phyloP scores from a whole-genome alignment of 1,140 invertebrate species.

The Galendromus occidentalis region DNA sequence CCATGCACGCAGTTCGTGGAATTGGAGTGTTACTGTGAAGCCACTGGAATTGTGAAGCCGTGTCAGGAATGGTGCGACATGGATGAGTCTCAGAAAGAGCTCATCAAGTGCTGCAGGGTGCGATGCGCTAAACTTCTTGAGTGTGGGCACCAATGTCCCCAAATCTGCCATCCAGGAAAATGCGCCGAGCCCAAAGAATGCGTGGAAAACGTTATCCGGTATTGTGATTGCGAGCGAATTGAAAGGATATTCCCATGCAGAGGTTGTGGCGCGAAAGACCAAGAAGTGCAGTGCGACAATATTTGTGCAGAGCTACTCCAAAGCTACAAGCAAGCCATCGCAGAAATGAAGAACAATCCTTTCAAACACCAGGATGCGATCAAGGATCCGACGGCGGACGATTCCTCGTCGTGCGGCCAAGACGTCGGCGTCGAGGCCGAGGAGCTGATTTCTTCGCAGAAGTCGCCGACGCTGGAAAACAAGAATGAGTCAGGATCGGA shows the following conservation, averaged over 20 bases:
- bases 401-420: neutral
- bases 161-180: conserved; percentile 51
- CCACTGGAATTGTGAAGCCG: conserved; percentile 46
- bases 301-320: conserved; percentile 21
- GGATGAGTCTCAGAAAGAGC: conserved; percentile 30
- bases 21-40: conserved; percentile 54
- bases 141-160: conserved; percentile 50
- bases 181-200: conserved; percentile 48
- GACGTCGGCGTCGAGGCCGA: neutral
- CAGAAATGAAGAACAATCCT: conserved; percentile 1
- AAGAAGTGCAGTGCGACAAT: conserved; percentile 26
- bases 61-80: conserved; percentile 43
- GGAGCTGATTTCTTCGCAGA: neutral
- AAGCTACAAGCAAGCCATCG: conserved; percentile 16
- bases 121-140: conserved; percentile 25
- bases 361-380: neutral
- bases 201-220: conserved; percentile 52
- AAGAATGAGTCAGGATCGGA: neutral
- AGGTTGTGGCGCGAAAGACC: conserved; percentile 20
- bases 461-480: neutral
- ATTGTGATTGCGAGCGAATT: conserved; percentile 53
- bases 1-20: conserved; percentile 47
- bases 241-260: conserved; percentile 52
- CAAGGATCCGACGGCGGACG: neutral
- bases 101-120: conserved; percentile 41